Evolutionary conservation across 1,140 invertebrate species (phyloP), one percentile per base, ranked within the genome.

Genomic region (Centruroides sculpturatus): DNA sequence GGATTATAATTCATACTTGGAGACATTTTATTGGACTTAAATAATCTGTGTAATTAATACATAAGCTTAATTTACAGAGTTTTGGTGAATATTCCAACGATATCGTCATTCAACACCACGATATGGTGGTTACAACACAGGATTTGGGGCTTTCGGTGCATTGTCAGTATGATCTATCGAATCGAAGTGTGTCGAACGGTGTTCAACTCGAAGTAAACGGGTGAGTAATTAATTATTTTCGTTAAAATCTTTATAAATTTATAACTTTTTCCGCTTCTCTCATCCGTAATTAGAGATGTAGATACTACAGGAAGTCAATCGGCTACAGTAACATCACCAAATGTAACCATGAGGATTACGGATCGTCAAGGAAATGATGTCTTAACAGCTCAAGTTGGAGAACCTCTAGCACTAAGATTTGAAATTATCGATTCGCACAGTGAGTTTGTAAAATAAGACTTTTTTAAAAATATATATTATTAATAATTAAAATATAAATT

Each of bases 51-150:
- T 49, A 49, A 10, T 49, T 49, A 1, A 23, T 23, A 23, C 23
- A 23, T 23, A 23, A 23, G 23, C 23, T 23, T 23, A 23, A 41
- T 41, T 46, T 59, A 4, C 52, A 65, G 64, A 60, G 13, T 12
- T 62, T 61, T 11, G 68, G 73, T 56, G 82, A 85, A 67, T 92
- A 90, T 67, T 75, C 89, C 59, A 92, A 91, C 73, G 88, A 91
- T 74, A 86, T 91, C 10, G 85, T 92, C 46, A 92, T 92, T 67
- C 90, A 95, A 71, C 90, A 94, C 74, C 91, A 95, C 74, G 90
- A 94, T 71, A 89, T 88, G 61, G 93, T 95, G 67, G 89, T 95
- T 51, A 95, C 91, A 51, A 91, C 87, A 48, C 89, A 88, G 3
- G 91, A 94, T 79, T 79, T 94, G 66, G 91, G 90, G 5, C 78